Conservation (phyloP, 2,888 invertebrate genomes). For the Hypomecis punctinalis region DNA sequence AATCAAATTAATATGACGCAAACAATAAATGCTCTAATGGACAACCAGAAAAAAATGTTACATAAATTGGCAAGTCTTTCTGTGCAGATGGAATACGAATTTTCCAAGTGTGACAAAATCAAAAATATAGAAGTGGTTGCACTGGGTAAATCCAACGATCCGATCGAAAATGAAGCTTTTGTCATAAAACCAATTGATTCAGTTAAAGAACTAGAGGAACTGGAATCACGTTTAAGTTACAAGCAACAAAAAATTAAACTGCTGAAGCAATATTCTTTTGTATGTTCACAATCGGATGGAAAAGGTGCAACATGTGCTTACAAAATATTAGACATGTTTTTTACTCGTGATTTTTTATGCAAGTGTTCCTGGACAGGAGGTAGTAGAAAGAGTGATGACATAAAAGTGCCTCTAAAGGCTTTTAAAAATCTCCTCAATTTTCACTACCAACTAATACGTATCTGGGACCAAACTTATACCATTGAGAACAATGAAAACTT, state of each 20-base stretch:
- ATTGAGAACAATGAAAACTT: slow-evolving; percentile 26
- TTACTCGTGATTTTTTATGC: slow-evolving; percentile 31
- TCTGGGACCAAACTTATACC: slow-evolving; percentile 32
- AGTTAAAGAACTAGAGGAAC: slow-evolving; percentile 30
- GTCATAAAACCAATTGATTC: slow-evolving; percentile 28
- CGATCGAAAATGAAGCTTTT: slow-evolving; percentile 27
- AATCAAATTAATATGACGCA: slow-evolving; percentile 28
- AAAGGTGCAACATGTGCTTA: slow-evolving; percentile 30
- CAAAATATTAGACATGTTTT: slow-evolving; percentile 28
- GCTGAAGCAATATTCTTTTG: slow-evolving; percentile 16
- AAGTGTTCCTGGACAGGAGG: slow-evolving; percentile 34
- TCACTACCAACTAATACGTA: slow-evolving; percentile 28
- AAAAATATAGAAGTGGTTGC: slow-evolving; percentile 27
- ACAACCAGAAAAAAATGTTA: slow-evolving; percentile 20
- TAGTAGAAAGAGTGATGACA: slow-evolving; percentile 27
- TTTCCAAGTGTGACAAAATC: slow-evolving; percentile 24
- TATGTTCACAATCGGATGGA: slow-evolving; percentile 28
- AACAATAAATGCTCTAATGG: slow-evolving; percentile 23
- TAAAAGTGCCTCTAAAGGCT: slow-evolving; percentile 25
- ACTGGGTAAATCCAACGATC: slow-evolving; percentile 25
- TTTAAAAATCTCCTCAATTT: slow-evolving; percentile 33
- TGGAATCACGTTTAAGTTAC: slow-evolving; percentile 27
- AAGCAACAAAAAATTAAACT: slow-evolving; percentile 30
- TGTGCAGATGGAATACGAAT: slow-evolving; percentile 28
- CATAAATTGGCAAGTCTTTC: slow-evolving; percentile 31